These are phyloP conservation scores for Anarhynchus alexandrinus DNA, from an alignment of 2,113 vertebrate genomes.

Conservation along the genomic window DNA sequence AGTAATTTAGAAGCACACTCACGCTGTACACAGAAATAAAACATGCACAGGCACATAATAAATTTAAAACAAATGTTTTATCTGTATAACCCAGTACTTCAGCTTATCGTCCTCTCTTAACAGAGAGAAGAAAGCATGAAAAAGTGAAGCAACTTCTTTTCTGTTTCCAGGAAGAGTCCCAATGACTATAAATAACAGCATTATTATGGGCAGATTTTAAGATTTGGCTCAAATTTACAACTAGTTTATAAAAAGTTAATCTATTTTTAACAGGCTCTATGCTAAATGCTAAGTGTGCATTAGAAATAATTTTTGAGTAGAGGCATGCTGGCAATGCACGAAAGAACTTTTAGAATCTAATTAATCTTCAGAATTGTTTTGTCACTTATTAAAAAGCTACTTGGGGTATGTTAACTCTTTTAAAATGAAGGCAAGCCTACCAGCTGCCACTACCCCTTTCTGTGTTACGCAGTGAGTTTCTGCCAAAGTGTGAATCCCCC, in stretches of 20 bases:
- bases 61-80: background rate
- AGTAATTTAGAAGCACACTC: background rate
- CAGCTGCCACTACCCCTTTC: background rate
- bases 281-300: background rate
- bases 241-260: background rate
- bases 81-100: background rate
- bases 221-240: background rate
- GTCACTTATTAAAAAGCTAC: background rate
- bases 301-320: background rate
- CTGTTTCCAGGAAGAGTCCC: background rate
- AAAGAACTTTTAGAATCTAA: background rate
- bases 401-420: background rate
- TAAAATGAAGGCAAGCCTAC: background rate
- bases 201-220: background rate
- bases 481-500: background rate
- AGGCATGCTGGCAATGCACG: background rate
- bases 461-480: background rate
- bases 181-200: background rate
- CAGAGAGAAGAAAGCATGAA: background rate
- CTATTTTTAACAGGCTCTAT: background rate
- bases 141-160: background rate
- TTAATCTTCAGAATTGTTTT: background rate
- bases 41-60: background rate
- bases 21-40: background rate
- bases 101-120: background rate